Conservation (phyloP, 2,113 vertebrate genomes). For the Terrapene triunguis region DNA sequence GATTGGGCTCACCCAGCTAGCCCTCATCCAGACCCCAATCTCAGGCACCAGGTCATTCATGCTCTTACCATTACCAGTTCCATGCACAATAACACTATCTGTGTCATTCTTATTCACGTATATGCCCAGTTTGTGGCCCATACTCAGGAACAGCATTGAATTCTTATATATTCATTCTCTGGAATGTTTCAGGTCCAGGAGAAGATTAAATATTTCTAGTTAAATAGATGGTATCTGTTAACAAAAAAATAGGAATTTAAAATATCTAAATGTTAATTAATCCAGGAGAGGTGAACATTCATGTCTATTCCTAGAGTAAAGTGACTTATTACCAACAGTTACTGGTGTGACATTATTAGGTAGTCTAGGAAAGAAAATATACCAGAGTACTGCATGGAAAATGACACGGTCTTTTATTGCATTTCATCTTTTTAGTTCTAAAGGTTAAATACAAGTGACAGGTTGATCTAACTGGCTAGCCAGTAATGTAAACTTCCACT, state of each 20-base stretch:
- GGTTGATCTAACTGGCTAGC: background rate
- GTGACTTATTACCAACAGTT: background rate
- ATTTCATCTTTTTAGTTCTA: slow-evolving; percentile 32
- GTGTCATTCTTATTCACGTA: background rate
- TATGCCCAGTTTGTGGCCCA: background rate
- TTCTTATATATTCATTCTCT: background rate
- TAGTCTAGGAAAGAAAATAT: slow-evolving; percentile 10
- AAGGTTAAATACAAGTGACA: slow-evolving; percentile 28
- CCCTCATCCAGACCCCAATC: background rate
- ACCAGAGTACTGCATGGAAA: slow-evolving; percentile 30
- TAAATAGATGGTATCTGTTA: slow-evolving; percentile 21
- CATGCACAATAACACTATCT: background rate
- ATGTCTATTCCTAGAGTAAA: background rate
- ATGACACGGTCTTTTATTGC: background rate
- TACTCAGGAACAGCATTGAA: background rate
- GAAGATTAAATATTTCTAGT: slow-evolving; percentile 22
- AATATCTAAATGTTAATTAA: background rate
- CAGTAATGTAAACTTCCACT: slow-evolving; percentile 18
- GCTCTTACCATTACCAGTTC: background rate
- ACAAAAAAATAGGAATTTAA: background rate
- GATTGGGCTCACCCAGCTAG: background rate
- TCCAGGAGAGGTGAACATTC: background rate
- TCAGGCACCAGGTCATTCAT: background rate
- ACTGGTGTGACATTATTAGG: background rate
- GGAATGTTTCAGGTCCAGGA: background rate